Evolutionary conservation across 2,888 invertebrate genomes (phyloP), one percentile per base, ranked within the genome.

Genomic region (Dorcus hopei): DNA sequence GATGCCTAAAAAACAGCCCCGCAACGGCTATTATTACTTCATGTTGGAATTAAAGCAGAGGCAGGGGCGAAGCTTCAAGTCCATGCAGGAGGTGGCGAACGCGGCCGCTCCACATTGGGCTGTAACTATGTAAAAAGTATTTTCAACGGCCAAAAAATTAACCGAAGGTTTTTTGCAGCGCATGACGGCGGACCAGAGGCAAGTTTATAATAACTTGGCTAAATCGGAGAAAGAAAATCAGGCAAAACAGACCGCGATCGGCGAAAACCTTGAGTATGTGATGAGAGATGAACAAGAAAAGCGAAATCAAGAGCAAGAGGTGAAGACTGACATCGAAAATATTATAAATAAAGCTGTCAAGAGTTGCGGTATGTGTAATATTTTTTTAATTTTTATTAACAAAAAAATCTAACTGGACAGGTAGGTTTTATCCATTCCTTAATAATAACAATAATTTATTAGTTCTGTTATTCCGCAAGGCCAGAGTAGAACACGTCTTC

Each of bases 11-110:
- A 70, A 72, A 56, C 56, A 63, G 7, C 50, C 60, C 1, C 64
- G 50, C 52, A 78, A 76, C 63, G 73, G 73, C 0, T 80, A 74
- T 60, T 75, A 63, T 54, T 74, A 66, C 56, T 79, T 77, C 52
- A 77, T 79, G 75, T 14, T 62, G 6, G 76, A 78, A 9, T 73
- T 71, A 1, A 65, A 70, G 52, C 73, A 75, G 57, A 63, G 57
- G 9, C 56, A 61, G 2, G 76, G 77, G 1, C 42, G 60, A 7
- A 51, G 7, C 14, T 74, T 72, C 62, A 66, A 67, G 0, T 72
- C 69, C 3, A 59, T 74, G 9, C 58, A 55, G n/a, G 74, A 74
- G 51, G 73, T 75, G 5, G 68, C 73, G 41, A 49, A 48, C 8
- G 61, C 55, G 33, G 67, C 66, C n/a, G 63, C 62, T 0, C 61